Evolutionary conservation across 2,888 invertebrate species (phyloP), one percentile per base, ranked within the genome.

Genomic region (Tortricodes alternella): DNA sequence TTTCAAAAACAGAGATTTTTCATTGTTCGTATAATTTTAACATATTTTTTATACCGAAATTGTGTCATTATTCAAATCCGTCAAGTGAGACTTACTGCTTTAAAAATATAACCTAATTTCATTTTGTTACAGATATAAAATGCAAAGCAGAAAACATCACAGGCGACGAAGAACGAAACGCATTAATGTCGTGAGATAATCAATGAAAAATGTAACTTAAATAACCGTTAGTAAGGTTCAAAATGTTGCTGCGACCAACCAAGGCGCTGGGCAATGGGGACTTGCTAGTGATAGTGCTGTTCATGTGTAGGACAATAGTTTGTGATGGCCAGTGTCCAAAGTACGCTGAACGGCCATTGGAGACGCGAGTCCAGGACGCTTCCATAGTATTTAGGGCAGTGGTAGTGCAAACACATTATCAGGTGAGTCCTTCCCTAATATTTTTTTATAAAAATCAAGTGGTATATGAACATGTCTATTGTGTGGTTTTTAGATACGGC

Each of bases 301-400:
- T 87, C 60, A 71, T 86, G 77, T 87, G 89, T 65, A 80, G 81
- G 74, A 85, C 87, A 65, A 85, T 89, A 77, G 86, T 89, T 76
- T 89, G 90, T 82, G 90, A 89, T 80, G 85, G 88, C 65, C 87
- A 80, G 73, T 90, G 90, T 74, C 90, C 90, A 18, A 90, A 89
- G 82, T 88, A 80, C 37, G 90, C 89, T n/a, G 89, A 89, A 66
- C 85, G 83, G 60, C 86, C 90, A 32, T 78, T 92, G 13, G 92
- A 92, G 78, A 91, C 91, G 35, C 73, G 92, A 65, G 88, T 92
- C 56, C 85, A 91, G 72, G 88, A 89, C 59, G 89, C 92, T 61
- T 84, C 90, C 32, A 88, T 92, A 75, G 92, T 92, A 70, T 92
- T 92, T 78, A 84, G 91, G 58, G 91, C 89, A 7, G 90, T 91